phyloP scores from a whole-genome alignment of 2,888 invertebrate genomes.

The Eilema depressum region DNA sequence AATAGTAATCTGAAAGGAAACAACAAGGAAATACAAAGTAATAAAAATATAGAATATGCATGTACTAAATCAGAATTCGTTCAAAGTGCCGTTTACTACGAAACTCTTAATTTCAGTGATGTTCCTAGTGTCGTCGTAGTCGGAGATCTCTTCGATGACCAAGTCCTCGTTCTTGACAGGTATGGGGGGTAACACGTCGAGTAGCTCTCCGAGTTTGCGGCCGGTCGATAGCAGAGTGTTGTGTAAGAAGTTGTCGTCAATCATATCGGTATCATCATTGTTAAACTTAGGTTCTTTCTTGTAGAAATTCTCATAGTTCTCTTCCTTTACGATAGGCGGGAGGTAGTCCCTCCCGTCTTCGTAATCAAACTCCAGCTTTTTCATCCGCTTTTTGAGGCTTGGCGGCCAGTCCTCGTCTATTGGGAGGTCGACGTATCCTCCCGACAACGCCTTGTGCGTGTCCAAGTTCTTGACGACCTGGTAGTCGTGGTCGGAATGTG shows the following conservation, averaged over 20 bases:
- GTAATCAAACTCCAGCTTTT: slow-evolving; percentile 78
- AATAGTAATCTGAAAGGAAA: slow-evolving; percentile 64
- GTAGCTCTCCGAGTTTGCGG: slow-evolving; percentile 75
- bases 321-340: slow-evolving; percentile 77
- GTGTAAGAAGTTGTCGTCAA: slow-evolving; percentile 62
- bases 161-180: slow-evolving; percentile 80
- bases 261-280: slow-evolving; percentile 53
- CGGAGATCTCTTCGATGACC: slow-evolving; percentile 76
- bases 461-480: slow-evolving; percentile 75
- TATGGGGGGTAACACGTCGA: slow-evolving; percentile 73
- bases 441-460: slow-evolving; percentile 62
- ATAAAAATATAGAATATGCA: slow-evolving; percentile 52
- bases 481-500: slow-evolving; percentile 83
- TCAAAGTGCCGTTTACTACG: slow-evolving; percentile 71
- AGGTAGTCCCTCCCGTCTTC: slow-evolving; percentile 77
- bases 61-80: slow-evolving; percentile 59
- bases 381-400: slow-evolving; percentile 81
- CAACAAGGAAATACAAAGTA: slow-evolving; percentile 55
- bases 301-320: slow-evolving; percentile 74
- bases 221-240: slow-evolving; percentile 75
- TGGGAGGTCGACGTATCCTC: slow-evolving; percentile 86
- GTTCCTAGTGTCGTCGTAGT: slow-evolving; percentile 75
- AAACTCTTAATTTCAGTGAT: slow-evolving; percentile 77
- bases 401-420: slow-evolving; percentile 88
- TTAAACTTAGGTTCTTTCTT: slow-evolving; percentile 67